phyloP scores from a whole-genome alignment of 2,888 invertebrate species.

The Lingula anatina region DNA sequence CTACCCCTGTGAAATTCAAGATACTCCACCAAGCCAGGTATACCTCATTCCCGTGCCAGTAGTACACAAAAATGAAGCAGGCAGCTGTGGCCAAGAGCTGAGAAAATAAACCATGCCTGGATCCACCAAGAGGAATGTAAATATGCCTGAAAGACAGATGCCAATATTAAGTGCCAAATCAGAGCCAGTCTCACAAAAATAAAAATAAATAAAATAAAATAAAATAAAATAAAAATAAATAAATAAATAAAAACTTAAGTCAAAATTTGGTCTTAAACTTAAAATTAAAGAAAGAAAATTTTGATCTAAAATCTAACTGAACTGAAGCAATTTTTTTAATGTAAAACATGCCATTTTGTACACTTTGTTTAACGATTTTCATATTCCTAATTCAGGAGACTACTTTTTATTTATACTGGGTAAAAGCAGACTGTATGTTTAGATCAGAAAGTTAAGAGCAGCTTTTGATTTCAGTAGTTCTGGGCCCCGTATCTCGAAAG shows the following conservation, averaged over 20 bases:
- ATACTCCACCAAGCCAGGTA: slow-evolving; percentile 80
- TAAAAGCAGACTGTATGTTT: neutral
- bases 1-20: slow-evolving; percentile 77
- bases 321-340: too few species aligned
- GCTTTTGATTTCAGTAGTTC: too few species aligned
- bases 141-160: slow-evolving; percentile 71
- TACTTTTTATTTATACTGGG: neutral
- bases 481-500: too few species aligned
- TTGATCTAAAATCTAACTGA: neutral
- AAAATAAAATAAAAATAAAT: too few species aligned
- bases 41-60: slow-evolving; percentile 83
- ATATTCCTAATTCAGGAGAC: too few species aligned
- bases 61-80: slow-evolving; percentile 76
- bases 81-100: slow-evolving; percentile 65
- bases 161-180: too few species aligned
- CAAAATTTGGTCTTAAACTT: neutral
- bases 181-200: too few species aligned
- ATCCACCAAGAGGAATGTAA: slow-evolving; percentile 65
- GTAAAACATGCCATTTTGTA: too few species aligned
- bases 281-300: neutral
- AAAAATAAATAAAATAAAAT: too few species aligned
- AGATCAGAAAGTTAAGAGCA: too few species aligned
- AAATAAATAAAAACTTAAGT: slow-evolving; percentile 1
- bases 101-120: slow-evolving; percentile 41
- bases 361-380: too few species aligned